A percentile compares a stretch with the other conserved stretches of the same genome.
Evolutionary conservation across 2,113 vertebrate genomes (phyloP).

Genomic region (Chaetodon trifascialis): DNA sequence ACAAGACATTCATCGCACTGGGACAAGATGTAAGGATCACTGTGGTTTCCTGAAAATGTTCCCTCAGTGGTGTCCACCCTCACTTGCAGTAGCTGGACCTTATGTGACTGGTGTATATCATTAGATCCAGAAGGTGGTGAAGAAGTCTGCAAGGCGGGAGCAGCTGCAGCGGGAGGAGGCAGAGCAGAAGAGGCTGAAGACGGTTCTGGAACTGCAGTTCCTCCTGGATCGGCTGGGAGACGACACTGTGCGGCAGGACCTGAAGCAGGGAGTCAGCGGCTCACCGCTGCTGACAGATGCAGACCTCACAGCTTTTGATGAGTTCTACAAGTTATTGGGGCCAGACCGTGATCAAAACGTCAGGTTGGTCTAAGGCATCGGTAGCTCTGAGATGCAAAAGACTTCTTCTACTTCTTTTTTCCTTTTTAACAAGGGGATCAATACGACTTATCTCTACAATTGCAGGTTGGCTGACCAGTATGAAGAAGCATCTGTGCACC

Average conservation of each 20-base stretch:
- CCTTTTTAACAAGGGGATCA: neutral
- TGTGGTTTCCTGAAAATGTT: neutral
- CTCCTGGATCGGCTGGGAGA: conserved; percentile 94
- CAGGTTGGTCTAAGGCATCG: conserved; percentile 82
- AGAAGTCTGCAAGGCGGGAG: conserved; percentile 93
- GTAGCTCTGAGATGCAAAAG: neutral
- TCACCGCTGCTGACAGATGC: conserved; percentile 88
- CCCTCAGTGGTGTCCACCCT: neutral
- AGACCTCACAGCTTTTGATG: conserved; percentile 90
- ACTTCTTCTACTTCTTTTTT: neutral
- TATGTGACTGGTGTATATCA: neutral
- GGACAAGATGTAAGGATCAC: conserved; percentile 94
- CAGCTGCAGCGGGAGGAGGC: conserved; percentile 95
- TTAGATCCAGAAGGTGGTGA: conserved; percentile 96
- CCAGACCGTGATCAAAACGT: conserved; percentile 93
- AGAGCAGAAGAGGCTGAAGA: conserved; percentile 94
- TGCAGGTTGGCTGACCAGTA: conserved; percentile 93
- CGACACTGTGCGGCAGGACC: conserved; percentile 90
- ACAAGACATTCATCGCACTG: conserved; percentile 93
- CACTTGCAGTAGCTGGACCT: neutral
- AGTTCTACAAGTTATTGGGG: conserved; percentile 96
- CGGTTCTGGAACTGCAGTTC: conserved; percentile 93
- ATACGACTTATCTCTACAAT: neutral
- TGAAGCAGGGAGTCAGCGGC: conserved; percentile 89
- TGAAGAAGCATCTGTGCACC: conserved; percentile 93